phyloP scores from a whole-genome alignment of 2,888 invertebrate species.

The Drosophila picticornis region DNA sequence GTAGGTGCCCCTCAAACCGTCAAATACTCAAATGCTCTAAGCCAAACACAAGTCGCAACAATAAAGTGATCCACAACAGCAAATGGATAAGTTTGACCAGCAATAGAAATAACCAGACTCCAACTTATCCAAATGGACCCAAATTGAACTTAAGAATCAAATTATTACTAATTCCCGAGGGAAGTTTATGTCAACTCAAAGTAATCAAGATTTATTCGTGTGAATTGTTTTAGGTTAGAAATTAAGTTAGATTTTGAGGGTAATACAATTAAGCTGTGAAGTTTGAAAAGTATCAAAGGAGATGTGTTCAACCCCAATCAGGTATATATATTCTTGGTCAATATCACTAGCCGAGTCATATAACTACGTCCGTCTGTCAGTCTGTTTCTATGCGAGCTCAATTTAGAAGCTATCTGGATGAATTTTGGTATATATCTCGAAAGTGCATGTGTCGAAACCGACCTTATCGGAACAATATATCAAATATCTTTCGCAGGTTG shows the following conservation, averaged over 20 bases:
- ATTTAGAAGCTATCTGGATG: not conserved
- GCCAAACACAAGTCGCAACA: not conserved
- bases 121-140: not conserved
- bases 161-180: not conserved
- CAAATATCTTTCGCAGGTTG: not conserved
- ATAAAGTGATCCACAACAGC: not conserved
- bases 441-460: not conserved
- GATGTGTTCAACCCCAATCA: not conserved
- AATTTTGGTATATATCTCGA: not conserved
- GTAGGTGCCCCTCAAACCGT: constrained; percentile 61
- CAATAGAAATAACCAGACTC: not conserved
- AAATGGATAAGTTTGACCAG: not conserved
- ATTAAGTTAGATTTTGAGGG: not conserved
- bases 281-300: not conserved
- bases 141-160: not conserved
- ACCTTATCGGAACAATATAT: not conserved
- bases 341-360: not conserved
- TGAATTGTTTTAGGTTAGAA: not conserved
- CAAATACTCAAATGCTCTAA: no score
- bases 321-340: not conserved
- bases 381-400: not conserved
- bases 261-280: not conserved
- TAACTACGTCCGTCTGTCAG: not conserved
- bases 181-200: not conserved
- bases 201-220: not conserved